Evolutionary conservation across 2,888 invertebrate species (phyloP), one percentile per base, ranked within the genome.

Genomic region (Keiferia lycopersicella): DNA sequence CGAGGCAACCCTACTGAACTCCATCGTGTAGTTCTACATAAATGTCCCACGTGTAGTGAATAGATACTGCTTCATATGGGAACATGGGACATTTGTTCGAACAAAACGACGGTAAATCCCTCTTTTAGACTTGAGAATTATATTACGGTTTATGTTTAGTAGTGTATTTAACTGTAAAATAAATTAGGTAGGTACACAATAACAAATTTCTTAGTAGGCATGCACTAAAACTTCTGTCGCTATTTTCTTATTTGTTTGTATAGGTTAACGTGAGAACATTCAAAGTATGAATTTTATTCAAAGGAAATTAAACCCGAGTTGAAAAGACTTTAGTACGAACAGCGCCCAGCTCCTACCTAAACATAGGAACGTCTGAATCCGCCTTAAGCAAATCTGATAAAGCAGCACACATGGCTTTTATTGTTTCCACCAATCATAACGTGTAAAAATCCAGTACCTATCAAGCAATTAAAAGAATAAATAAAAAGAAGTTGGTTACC

Each of bases 31-130:
- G 45, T 45, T 56, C 34, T 56, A 56, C 56, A 56, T 30, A 56
- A 56, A 16, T 56, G 56, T 56, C 56, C 30, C 56, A 56, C 56
- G 34, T 26, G 56, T 11, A 56, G 30, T 56, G 56, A 56, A 56
- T 56, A 34, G 56, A n/a, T 56, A 56, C 18, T 56, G 56, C 56
- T 16, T 53, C 20, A 53, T 26, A 53, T 53, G 51, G 51, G 22
- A 53, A 16, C 45, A 45, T 22, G 51, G 20, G 50, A 18, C 50
- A 50, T 22, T 26, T 14, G 51, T 26, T 53, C 14, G 22, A 22
- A 53, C 14, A 14, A 53, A 53, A 22, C 14, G 3, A 14, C 22
- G 51, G 22, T 53, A 45, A 45, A 45, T 45, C 45, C n/a, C n/a
- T 50, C 50, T 22, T 50, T 22, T 18, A 18, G 2, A 11, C 11